Evolutionary conservation across 2,113 vertebrate species (phyloP).

Genomic region (Apaloderma vittatum): DNA sequence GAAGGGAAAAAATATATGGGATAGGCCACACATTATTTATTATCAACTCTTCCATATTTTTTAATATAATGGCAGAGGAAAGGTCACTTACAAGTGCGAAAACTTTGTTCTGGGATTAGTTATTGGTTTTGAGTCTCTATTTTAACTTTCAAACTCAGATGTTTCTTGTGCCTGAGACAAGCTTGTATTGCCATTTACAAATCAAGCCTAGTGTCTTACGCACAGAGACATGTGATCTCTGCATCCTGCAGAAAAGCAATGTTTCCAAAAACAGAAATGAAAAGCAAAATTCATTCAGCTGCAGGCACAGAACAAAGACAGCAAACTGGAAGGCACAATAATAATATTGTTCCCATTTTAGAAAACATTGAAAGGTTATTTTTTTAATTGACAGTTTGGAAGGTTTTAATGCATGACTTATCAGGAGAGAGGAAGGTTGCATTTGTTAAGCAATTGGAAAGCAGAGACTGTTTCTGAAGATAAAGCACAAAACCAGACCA

Average conservation of each 20-base stretch:
- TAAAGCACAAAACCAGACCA: background rate
- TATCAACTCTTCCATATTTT: background rate
- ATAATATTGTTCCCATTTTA: conserved; percentile 48
- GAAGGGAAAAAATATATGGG: background rate
- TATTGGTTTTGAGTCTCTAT: background rate
- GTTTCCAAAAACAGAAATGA: conserved; percentile 50
- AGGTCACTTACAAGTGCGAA: background rate
- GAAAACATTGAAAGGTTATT: conserved; percentile 18
- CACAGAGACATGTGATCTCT: conserved; percentile 43
- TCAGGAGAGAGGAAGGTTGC: background rate
- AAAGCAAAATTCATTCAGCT: conserved; percentile 69
- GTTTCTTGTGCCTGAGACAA: background rate
- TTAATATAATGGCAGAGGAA: background rate
- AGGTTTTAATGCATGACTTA: conserved; percentile 25
- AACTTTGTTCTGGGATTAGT: background rate
- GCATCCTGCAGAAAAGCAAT: conserved; percentile 43
- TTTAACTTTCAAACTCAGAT: background rate
- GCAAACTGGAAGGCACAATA: conserved; percentile 59
- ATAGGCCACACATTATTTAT: background rate
- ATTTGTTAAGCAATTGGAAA: conserved; percentile 2
- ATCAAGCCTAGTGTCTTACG: background rate
- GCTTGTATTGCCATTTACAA: conserved; percentile 2
- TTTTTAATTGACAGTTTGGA: background rate
- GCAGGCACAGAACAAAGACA: conserved; percentile 50
- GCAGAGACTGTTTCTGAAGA: conserved; percentile 6